Evolutionary conservation across 2,797 vertebrate genomes (phyloP).

Genomic region (Gallirallus australis): DNA sequence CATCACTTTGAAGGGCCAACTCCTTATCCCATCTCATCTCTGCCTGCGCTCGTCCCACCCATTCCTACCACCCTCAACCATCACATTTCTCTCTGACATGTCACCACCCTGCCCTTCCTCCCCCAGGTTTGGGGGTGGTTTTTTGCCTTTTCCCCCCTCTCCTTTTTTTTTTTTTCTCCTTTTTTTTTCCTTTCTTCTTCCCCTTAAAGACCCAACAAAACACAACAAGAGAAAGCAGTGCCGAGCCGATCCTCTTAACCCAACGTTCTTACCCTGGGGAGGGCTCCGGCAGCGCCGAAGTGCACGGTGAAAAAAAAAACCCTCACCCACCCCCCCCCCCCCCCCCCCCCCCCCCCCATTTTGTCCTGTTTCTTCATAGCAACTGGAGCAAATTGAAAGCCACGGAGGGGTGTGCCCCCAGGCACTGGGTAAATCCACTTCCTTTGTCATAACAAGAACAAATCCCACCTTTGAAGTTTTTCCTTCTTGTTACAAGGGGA

Average conservation of each 20-base stretch:
- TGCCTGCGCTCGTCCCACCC: background rate
- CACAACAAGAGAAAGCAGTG: conserved; percentile 53
- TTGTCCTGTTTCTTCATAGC: conserved; percentile 47
- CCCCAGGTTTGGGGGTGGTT: background rate
- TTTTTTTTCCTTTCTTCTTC: no score
- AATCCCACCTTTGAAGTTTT: conserved; percentile 86
- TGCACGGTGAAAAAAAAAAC: background rate
- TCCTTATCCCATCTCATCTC: background rate
- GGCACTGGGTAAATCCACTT: conserved; percentile 79
- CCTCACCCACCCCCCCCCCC: background rate
- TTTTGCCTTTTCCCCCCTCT: background rate
- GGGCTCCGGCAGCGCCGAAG: background rate
- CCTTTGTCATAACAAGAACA: conserved; percentile 84
- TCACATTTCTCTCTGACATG: background rate
- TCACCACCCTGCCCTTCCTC: background rate
- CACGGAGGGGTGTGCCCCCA: conserved; percentile 77
- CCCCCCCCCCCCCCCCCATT: background rate
- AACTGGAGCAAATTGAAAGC: conserved; percentile 79
- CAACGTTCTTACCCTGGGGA: conserved; percentile 56
- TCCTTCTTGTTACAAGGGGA: conserved; percentile 81
- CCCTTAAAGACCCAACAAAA: conserved; percentile 37
- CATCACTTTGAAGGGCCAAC: background rate
- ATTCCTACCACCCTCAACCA: background rate
- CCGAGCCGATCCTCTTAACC: conserved; percentile 71
- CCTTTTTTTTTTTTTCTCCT: accelerated